Conservation (phyloP, 2,113 vertebrate species). For the Nyctibius bracteatus region DNA sequence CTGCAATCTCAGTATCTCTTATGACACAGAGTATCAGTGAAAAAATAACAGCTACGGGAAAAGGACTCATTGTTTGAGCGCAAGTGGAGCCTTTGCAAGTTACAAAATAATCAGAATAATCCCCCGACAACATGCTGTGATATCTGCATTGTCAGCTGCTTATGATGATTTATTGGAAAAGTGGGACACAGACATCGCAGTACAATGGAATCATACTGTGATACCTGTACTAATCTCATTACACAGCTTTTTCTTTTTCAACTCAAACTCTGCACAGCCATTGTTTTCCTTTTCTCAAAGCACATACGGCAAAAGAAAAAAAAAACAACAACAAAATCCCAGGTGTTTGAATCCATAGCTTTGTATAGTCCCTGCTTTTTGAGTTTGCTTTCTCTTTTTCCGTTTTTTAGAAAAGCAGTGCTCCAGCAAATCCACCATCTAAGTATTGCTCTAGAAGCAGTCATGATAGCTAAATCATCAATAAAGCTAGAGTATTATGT, state of each 20-base stretch:
- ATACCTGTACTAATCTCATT: not conserved
- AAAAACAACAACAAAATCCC: not conserved
- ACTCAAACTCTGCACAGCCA: not conserved
- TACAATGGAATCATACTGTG: not conserved
- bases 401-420: accelerated
- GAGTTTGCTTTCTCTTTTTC: not conserved
- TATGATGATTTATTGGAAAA: constrained; percentile 30
- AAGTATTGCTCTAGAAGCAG: not conserved
- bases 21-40: not conserved
- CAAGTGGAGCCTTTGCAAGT: not conserved
- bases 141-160: constrained; percentile 53
- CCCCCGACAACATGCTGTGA: not conserved
- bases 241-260: constrained; percentile 8
- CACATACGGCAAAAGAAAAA: not conserved
- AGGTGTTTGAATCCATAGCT: not conserved
- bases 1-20: not conserved
- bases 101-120: not conserved
- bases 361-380: not conserved
- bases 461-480: not conserved
- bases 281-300: not conserved
- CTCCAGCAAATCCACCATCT: not conserved
- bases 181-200: not conserved
- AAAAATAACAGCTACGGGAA: not conserved
- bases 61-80: not conserved
- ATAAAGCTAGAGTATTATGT: not conserved